These are phyloP conservation scores for Delia radicum DNA, from an alignment of 1,140 invertebrate genomes.

Conservation along the genomic window DNA sequence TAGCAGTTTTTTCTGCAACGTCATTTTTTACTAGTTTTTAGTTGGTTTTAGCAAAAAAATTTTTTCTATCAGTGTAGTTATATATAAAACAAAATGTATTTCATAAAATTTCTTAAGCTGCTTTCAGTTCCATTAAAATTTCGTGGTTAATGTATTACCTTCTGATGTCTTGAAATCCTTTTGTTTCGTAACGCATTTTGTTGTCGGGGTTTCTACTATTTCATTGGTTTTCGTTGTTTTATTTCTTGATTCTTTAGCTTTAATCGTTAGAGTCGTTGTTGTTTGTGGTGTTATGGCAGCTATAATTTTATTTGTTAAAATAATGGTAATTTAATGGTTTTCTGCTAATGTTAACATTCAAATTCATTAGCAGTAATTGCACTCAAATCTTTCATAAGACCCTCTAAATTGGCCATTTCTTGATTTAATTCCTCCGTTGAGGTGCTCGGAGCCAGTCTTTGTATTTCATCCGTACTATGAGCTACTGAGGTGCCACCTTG, in stretches of 20 bases:
- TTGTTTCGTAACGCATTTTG: not conserved
- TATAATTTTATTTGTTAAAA: conserved; percentile 22
- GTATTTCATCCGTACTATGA: conserved; percentile 70
- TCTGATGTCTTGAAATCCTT: not conserved
- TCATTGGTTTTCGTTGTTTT: conserved; percentile 10
- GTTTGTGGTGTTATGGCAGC: conserved; percentile 18
- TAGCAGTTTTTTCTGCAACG: too few species aligned
- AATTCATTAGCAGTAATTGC: conserved; percentile 94
- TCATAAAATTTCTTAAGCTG: too few species aligned
- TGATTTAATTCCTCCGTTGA: conserved; percentile 94
- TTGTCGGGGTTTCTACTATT: not conserved
- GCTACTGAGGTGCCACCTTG: conserved; percentile 58
- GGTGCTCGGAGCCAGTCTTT: conserved; percentile 78
- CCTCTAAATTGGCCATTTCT: conserved; percentile 97
- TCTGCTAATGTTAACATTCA: conserved; percentile 68
- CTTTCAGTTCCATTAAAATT: not conserved
- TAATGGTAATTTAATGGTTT: conserved; percentile 11
- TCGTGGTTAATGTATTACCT: not conserved
- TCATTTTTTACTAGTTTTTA: too few species aligned
- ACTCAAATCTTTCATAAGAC: conserved; percentile 96
- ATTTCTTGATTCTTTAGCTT: conserved; percentile 3
- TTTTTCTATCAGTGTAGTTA: too few species aligned
- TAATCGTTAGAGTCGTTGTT: conserved; percentile 16
- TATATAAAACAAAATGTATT: too few species aligned
- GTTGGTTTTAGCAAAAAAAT: too few species aligned